These are phyloP conservation scores for Cepaea hortensis DNA, from an alignment of 2,888 invertebrate species.

Conservation along the genomic window DNA sequence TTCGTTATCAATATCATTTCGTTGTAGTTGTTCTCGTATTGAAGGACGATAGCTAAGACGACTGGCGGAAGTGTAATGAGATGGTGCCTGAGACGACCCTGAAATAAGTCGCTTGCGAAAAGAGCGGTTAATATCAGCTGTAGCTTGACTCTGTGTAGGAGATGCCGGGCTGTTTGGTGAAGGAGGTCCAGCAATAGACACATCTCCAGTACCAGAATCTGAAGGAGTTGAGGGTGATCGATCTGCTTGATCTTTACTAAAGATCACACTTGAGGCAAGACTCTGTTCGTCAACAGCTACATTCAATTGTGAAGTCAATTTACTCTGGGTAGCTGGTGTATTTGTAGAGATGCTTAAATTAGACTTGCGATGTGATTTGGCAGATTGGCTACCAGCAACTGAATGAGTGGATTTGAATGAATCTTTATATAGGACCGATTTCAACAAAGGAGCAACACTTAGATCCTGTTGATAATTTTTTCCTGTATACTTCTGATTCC, in stretches of 20 bases:
- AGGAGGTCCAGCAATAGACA: no score
- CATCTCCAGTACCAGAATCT: neutral
- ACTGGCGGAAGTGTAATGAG: constrained; percentile 34
- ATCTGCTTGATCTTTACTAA: neutral
- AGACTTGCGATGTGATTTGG: neutral
- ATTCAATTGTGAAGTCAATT: neutral
- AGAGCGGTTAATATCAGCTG: constrained; percentile 26
- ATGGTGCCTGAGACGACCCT: constrained; percentile 38
- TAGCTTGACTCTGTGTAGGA: constrained; percentile 17
- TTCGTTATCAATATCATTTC: constrained; percentile 42
- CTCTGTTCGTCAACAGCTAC: neutral
- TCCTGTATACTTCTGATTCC: constrained; percentile 1
- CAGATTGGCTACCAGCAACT: constrained; percentile 24
- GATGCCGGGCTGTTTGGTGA: neutral
- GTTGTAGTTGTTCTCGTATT: constrained; percentile 39
- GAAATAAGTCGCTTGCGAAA: constrained; percentile 35
- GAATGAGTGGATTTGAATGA: constrained; percentile 37
- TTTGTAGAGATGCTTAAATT: neutral
- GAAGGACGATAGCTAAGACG: constrained; percentile 31
- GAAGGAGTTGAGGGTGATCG: neutral
- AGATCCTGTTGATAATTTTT: constrained; percentile 9
- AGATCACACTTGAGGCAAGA: neutral
- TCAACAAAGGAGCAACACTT: constrained; percentile 31
- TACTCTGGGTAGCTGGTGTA: neutral
- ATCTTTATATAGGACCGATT: constrained; percentile 36